Evolutionary conservation across 1,140 invertebrate genomes (phyloP), one percentile per base, ranked within the genome.

Genomic region (Danaus plexippus): DNA sequence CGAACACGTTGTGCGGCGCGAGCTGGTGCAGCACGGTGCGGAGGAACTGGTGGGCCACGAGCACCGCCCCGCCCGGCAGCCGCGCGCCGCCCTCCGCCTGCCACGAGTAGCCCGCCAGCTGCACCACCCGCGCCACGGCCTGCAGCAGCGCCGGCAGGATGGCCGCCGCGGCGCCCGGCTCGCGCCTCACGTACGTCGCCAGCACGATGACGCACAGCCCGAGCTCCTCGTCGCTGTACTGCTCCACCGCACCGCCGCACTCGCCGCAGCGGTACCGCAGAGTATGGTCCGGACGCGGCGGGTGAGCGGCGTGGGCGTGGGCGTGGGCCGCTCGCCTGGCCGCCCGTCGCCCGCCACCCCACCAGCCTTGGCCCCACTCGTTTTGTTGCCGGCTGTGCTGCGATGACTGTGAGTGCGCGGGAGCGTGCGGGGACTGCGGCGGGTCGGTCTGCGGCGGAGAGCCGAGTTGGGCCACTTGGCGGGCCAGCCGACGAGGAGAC

Each of bases 141-240:
- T 93, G 92, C 11, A 99, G 87, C 61, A 99, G 97, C 69, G 98
- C 94, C 2, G 97, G 96, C 52, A 99, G 84, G 54, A 98, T 88
- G 0, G 96, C 94, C 2, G 98, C 97, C 12, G 98, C 97, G 70
- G 99, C 88, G 8, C 92, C 92, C 8, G 98, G 97, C 79, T 99
- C 97, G 45, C 97, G 89, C 80, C 99, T 97, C 59, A 99, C 95
- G 83, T 97, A 99, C 1, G 98, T 99, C 15, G 95, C 95, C 48
- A 99, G 85, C 54, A 95, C 94, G 22, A 98, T 95, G 61, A 99
- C 95, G 75, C 97, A 96, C 18, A 99, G 88, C 1, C 96, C 97
- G 43, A 99, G 89, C 78, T 99, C 98, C 80, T 99, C 97, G 82
- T 99, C 97, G 64, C 94, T 96, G 80, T 99, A 99, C 73, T 97